A percentile compares a stretch with the other conserved stretches of the same genome.
Evolutionary conservation across 2,797 vertebrate genomes (phyloP).

Genomic region (Chloroceryle amazona): DNA sequence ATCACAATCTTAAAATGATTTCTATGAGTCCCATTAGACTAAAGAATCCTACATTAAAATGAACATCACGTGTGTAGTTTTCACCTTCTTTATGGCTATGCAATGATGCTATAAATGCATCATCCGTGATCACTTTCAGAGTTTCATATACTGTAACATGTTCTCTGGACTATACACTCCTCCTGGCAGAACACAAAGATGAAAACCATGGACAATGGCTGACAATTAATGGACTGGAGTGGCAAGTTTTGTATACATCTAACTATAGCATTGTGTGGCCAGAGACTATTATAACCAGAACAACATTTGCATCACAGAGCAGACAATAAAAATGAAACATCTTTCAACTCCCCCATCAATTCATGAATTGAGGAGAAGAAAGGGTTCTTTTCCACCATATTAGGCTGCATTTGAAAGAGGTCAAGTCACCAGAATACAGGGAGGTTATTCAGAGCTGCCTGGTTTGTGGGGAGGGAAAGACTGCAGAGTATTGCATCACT

Average conservation of each 20-base stretch:
- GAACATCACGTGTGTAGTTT: not conserved
- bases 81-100: not conserved
- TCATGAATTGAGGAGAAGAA: not conserved
- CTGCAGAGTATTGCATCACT: not conserved
- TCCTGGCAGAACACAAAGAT: not conserved
- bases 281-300: not conserved
- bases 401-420: not conserved
- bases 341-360: not conserved
- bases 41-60: not conserved
- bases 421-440: not conserved
- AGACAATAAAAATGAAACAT: not conserved
- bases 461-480: not conserved
- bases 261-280: not conserved
- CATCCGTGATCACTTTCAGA: not conserved
- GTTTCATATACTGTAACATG: not conserved
- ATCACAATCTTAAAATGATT: not conserved
- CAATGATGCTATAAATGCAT: not conserved
- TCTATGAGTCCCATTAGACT: not conserved
- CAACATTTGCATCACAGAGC: not conserved
- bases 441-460: not conserved
- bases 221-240: not conserved
- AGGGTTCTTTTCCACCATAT: not conserved
- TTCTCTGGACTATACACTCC: not conserved
- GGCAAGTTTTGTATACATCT: not conserved
- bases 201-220: not conserved